Base-by-base conservation (phyloP, 2,888 invertebrate species). In the Protodeltote pygarga region DNA sequence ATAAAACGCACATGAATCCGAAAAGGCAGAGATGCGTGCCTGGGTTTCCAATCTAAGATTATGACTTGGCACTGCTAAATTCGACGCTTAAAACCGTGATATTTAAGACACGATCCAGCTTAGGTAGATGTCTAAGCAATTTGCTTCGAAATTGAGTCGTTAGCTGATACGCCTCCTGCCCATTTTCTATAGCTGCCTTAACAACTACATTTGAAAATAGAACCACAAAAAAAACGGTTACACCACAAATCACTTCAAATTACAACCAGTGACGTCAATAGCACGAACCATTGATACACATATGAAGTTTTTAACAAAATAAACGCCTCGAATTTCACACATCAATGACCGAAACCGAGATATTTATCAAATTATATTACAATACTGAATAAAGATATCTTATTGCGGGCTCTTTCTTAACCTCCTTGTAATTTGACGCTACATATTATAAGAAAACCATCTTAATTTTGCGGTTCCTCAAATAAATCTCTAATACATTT, bases 301-400 rank as follows among this genome's bases (percentile, higher is more conserved):
- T 51, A 42, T 28, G 33, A 17, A 42, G 24, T 47, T 29, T 53
- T 47, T 39, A 40, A 54, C 45, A 50, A 60, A 60, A 60, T 54
- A 52, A 60, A 60, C 54, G 51, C 55, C 50, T 63, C 51, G 16
- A 65, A 58, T 52, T 66, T 64, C 52, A 65, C 55, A 50, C n/a
- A n/a, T n/a, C n/a, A n/a, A n/a, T n/a, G n/a, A n/a, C 47, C 32
- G 23, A 40, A 55, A 61, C 50, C 37, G 37, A 60, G 72, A 75
- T 73, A 72, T 65, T 71, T 65, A 71, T 73, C 69, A 66, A 65
- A 72, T 73, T 66, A 70, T 66, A 28, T 44, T 25, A 61, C 52
- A 58, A 63, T 59, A 49, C 13, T 52, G 52, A 53, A 57, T 57
- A 48, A 44, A 50, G 42, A 49, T 65, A 60, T 66, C 61, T 27